These are phyloP conservation scores for Panthera tigris DNA, from an alignment of 2,113 vertebrate genomes.

Conservation along the genomic window DNA sequence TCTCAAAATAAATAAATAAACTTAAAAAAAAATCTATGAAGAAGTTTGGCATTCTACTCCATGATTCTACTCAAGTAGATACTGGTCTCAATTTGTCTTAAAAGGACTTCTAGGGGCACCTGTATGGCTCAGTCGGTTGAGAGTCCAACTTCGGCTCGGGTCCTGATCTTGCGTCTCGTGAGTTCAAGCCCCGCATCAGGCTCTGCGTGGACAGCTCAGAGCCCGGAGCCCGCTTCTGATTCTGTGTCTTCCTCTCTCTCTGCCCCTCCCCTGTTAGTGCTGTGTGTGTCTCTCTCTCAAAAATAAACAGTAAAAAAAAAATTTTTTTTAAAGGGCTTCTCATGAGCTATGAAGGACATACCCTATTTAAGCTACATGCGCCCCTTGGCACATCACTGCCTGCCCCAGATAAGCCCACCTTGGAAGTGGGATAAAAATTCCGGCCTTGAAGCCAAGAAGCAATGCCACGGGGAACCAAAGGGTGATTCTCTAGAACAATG, in stretches of 20 bases:
- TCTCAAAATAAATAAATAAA: too few species aligned
- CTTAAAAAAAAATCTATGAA: neutral
- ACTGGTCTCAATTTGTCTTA: neutral
- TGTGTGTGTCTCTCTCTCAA: too few species aligned
- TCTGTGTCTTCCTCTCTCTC: too few species aligned
- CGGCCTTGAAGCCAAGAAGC: neutral
- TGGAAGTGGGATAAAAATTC: neutral
- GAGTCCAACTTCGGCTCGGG: fast-evolving
- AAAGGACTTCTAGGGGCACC: neutral
- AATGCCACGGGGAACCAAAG: neutral
- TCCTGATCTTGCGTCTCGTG: neutral
- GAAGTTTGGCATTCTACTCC: neutral
- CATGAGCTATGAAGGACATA: neutral
- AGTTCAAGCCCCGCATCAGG: neutral
- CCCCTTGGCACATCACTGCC: neutral
- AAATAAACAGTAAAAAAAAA: neutral
- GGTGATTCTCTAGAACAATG: neutral
- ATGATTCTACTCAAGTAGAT: neutral
- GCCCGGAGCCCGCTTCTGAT: too few species aligned
- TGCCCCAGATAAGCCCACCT: neutral
- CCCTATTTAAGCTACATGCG: neutral
- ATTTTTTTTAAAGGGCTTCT: neutral
- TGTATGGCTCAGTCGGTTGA: neutral
- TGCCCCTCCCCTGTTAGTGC: too few species aligned
- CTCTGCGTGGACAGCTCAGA: too few species aligned